Evolutionary conservation across 1,140 invertebrate species (phyloP).

Genomic region (Trinorchestia longiramus): DNA sequence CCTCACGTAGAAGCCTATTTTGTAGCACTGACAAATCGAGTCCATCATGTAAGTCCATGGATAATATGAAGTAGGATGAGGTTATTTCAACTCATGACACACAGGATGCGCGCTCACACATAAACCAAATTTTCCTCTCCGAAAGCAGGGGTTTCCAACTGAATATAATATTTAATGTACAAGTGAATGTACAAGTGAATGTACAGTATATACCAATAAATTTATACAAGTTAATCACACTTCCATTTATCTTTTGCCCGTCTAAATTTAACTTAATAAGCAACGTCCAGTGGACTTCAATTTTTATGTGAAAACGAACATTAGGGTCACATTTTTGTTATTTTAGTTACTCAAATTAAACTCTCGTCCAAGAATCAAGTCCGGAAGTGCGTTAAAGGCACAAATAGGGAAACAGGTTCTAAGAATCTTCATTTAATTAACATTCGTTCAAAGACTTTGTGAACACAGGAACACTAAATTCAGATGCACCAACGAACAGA

Average conservation of each 20-base stretch:
- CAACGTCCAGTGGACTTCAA: neutral
- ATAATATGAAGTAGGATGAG: neutral
- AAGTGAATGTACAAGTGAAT: no score
- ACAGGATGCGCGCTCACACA: neutral
- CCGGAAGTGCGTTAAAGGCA: neutral
- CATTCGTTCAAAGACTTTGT: neutral
- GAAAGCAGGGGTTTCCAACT: no score
- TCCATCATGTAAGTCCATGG: neutral
- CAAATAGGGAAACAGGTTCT: neutral
- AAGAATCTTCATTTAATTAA: neutral
- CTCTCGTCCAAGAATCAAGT: neutral
- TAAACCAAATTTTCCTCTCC: neutral
- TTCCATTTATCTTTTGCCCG: neutral
- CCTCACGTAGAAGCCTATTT: neutral
- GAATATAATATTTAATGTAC: no score
- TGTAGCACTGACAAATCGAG: neutral
- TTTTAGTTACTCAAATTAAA: neutral
- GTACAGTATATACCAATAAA: no score
- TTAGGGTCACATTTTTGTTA: neutral
- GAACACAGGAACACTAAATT: neutral
- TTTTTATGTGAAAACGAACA: neutral
- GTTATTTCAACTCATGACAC: neutral
- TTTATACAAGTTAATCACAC: neutral
- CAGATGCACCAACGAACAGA: neutral
- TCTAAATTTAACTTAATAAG: neutral